Evolutionary conservation across 2,797 vertebrate genomes (phyloP).

Genomic region (Sarcophilus harrisii): DNA sequence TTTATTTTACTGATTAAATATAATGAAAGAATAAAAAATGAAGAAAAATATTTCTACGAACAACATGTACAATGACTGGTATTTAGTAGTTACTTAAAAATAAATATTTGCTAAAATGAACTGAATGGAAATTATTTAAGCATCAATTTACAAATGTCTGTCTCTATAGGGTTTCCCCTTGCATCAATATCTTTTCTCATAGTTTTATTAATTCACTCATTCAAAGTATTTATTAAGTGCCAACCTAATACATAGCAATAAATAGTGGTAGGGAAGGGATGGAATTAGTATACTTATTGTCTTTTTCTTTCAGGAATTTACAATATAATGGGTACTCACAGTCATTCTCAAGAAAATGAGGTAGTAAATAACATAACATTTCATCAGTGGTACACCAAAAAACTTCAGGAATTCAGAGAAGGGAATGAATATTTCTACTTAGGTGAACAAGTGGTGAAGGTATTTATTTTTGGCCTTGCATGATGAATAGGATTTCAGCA

Average conservation of each 20-base stretch:
- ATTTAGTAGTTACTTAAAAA: neutral
- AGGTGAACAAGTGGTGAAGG: neutral
- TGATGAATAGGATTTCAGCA: fast-evolving
- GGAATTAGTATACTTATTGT: neutral
- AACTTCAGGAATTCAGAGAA: neutral
- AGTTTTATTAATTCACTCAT: neutral
- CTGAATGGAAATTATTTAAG: neutral
- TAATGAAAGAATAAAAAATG: neutral
- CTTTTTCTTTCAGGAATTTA: neutral
- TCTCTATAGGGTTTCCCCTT: neutral
- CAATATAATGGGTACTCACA: neutral
- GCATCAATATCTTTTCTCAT: neutral
- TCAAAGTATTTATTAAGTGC: neutral
- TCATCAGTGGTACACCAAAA: neutral
- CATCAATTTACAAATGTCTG: neutral
- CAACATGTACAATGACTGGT: neutral
- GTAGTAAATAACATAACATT: neutral
- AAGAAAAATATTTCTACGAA: neutral
- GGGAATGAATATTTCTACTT: slow-evolving; percentile 34
- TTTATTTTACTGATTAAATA: neutral
- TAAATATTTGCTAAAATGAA: neutral
- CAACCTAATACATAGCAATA: neutral
- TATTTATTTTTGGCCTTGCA: neutral
- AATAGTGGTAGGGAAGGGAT: neutral
- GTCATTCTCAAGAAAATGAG: neutral